Conservation (phyloP, 2,888 invertebrate genomes). For the Hypsopygia costalis region DNA sequence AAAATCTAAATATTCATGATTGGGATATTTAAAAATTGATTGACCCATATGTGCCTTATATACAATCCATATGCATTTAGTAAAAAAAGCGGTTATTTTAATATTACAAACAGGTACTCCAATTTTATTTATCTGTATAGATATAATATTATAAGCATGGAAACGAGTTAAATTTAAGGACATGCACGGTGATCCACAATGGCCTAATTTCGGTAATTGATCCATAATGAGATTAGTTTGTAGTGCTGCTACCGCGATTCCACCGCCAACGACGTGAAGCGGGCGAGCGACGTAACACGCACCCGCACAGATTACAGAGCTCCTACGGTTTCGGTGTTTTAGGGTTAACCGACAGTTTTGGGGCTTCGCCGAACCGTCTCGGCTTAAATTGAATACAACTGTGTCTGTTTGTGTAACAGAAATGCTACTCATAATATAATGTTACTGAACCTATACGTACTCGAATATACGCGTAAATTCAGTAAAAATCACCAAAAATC, state of each 20-base stretch:
- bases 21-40: too few species aligned
- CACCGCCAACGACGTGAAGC: slow-evolving; percentile 15
- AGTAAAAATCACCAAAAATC: too few species aligned
- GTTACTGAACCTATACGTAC: too few species aligned
- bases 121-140: too few species aligned
- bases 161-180: slow-evolving; percentile 19
- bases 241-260: slow-evolving; percentile 10
- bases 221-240: slow-evolving; percentile 65
- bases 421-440: too few species aligned
- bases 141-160: slow-evolving; percentile 3
- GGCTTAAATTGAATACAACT: slow-evolving; percentile 7
- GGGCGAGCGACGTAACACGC: slow-evolving; percentile 34
- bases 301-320: slow-evolving; percentile 62
- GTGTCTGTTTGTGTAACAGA: not conserved
- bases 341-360: slow-evolving; percentile 59
- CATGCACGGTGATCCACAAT: slow-evolving; percentile 18
- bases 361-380: slow-evolving; percentile 39
- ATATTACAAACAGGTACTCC: too few species aligned
- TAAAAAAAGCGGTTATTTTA: too few species aligned
- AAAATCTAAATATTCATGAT: too few species aligned
- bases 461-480: too few species aligned
- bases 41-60: too few species aligned
- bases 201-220: slow-evolving; percentile 47
- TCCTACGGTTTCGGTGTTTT: slow-evolving; percentile 71
- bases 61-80: too few species aligned